Evolutionary conservation across 2,797 vertebrate genomes (phyloP).

Genomic region (Sebastes ruberrimus): DNA sequence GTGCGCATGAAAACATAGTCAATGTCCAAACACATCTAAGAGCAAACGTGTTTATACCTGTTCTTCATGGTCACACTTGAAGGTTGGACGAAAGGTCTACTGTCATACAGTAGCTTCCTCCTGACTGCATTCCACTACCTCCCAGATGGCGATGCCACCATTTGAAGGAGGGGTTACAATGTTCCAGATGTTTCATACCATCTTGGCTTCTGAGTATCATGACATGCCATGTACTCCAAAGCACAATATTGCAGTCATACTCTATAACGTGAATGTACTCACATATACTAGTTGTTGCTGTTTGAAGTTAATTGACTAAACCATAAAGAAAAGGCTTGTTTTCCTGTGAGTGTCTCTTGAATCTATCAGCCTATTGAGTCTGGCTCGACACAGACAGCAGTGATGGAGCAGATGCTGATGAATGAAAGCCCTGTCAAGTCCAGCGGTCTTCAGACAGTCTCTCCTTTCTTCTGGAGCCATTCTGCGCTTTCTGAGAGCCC

Average conservation of each 20-base stretch:
- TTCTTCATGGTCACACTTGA: not conserved
- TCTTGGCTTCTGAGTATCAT: not conserved
- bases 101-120: not conserved
- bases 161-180: not conserved
- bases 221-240: constrained; percentile 20
- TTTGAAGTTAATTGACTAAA: constrained; percentile 56
- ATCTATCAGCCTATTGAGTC: constrained; percentile 49
- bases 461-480: constrained; percentile 60
- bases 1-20: no score
- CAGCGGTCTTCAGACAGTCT: constrained; percentile 58
- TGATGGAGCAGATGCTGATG: constrained; percentile 68
- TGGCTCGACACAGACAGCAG: constrained; percentile 43
- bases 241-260: constrained; percentile 12
- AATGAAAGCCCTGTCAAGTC: constrained; percentile 70
- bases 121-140: not conserved
- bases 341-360: constrained; percentile 50
- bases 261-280: constrained; percentile 37
- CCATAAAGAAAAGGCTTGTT: constrained; percentile 66
- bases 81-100: not conserved
- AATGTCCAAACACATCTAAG: no score
- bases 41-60: not conserved
- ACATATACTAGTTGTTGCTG: constrained; percentile 22
- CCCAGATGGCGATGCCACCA: not conserved
- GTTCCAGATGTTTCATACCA: not conserved
- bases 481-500: constrained; percentile 57